Evolutionary conservation across 1,140 invertebrate genomes (phyloP), one percentile per base, ranked within the genome.

Genomic region (Bombus difficillimus): DNA sequence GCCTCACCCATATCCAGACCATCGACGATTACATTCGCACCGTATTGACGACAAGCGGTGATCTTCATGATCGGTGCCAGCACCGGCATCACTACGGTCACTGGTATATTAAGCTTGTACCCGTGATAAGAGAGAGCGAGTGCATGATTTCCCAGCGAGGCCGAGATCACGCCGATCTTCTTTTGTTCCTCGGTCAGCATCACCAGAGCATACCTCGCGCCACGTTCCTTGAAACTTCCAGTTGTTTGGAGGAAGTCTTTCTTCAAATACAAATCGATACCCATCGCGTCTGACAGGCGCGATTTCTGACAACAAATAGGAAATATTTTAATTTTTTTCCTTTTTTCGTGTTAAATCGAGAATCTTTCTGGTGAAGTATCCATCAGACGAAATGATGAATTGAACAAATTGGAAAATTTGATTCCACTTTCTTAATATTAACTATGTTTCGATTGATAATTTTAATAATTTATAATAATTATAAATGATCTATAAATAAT

Each of bases 41-140:
- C 98, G 92, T 97, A 98, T 81, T 97, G 97, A 73, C 96, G 96
- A 93, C 98, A 99, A 76, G 97, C 97, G 87, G 98, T 96, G 69
- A 99, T 97, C 95, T 99, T 99, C 98, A 99, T 99, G 68, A 99
- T 98, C 0, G 98, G 98, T 0, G 98, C 98, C 3, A 98, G 96
- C 25, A 97, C 97, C 0, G 98, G 98, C 98, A 99, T 99, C 1
- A 99, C 98, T 4, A 99, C 98, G 0, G 98, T 99, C 0, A 98
- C 97, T 0, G 98, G 97, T 71, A 99, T 97, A 12, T 96, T 96
- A 0, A 99, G 95, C 83, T 96, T 96, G 87, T 97, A 95, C 2
- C 98, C 98, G 93, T 99, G 98, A 93, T 98, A 99, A 83, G 97
- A 97, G 15, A 99, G 95, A 0, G 97, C 98, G 76, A 98, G 96